Conservation (phyloP, 2,888 invertebrate species). For the Diachrysia chrysitis region DNA sequence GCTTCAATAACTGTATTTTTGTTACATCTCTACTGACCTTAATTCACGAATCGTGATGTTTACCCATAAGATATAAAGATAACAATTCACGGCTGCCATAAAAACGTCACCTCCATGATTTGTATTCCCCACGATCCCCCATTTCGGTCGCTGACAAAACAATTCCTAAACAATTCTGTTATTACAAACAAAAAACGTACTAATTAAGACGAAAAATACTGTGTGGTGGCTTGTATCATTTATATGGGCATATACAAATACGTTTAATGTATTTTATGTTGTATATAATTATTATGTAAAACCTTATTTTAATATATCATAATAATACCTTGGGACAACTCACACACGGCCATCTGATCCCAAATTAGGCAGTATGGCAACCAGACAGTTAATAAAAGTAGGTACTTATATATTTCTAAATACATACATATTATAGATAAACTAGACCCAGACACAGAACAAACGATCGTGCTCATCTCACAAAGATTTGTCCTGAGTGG, state of each 20-base stretch:
- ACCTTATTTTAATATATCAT: too few relatives aligned
- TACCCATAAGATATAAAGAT: background rate
- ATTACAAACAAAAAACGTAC: background rate
- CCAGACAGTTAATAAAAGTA: too few relatives aligned
- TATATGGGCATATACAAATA: background rate
- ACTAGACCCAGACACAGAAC: too few relatives aligned
- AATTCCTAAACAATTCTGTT: background rate
- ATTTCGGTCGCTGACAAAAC: background rate
- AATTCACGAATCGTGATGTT: background rate
- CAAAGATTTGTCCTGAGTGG: too few relatives aligned
- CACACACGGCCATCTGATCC: too few relatives aligned
- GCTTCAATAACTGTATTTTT: background rate
- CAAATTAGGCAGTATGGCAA: too few relatives aligned
- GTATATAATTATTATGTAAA: too few relatives aligned
- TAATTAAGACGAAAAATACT: background rate
- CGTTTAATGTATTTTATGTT: background rate
- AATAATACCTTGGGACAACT: too few relatives aligned
- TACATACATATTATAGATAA: too few relatives aligned
- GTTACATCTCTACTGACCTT: background rate
- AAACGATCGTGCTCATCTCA: too few relatives aligned
- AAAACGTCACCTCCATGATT: background rate
- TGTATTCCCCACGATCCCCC: background rate
- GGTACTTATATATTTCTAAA: too few relatives aligned
- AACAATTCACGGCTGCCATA: background rate
- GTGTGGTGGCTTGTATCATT: background rate